Evolutionary conservation across 2,113 vertebrate genomes (phyloP), one percentile per base, ranked within the genome.

Genomic region (Steatornis caripensis): DNA sequence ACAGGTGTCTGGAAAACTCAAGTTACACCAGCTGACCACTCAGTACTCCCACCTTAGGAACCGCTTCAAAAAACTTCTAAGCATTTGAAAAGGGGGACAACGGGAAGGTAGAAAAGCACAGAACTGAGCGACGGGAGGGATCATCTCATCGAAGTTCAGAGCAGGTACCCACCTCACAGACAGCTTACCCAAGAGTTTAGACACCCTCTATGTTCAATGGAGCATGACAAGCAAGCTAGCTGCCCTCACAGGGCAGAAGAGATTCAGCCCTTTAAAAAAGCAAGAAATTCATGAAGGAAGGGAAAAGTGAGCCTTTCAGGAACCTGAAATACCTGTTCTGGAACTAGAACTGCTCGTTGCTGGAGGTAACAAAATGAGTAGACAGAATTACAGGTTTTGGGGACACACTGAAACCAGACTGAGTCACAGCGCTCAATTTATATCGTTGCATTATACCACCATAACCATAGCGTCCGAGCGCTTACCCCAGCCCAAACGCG

Each of bases 91-190:
- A 39, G 29, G 43, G 12, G n/a, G n/a, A 30, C 34, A 68, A 46
- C 0, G 0, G 43, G 37, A 39, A 77, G 58, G 41, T 37, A 32
- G 30, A 46, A 45, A 71, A 55, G 26, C 1, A 5, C 3, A 15
- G 1, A 10, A 20, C 6, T 24, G 15, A 72, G n/a, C 15, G 55
- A 49, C 14, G 13, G 37, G 30, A 76, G 16, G 41, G 43, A 64
- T 34, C 27, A 65, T 12, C 11, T 61, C 49, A 7, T n/a, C n/a
- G n/a, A 41, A 48, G 23, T 0, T 41, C 34, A 61, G 57, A 48
- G 74, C 41, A 61, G 37, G 48, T 15, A 3, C 23, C 19, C 58
- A 78, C 8, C 72, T 57, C 54, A 15, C 15, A 43, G 60, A 32
- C 1, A 30, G 51, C 49, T 32, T 15, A 12, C 3, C 62, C 58